Evolutionary conservation across 2,888 invertebrate species (phyloP).

Genomic region (Molorchus minor): DNA sequence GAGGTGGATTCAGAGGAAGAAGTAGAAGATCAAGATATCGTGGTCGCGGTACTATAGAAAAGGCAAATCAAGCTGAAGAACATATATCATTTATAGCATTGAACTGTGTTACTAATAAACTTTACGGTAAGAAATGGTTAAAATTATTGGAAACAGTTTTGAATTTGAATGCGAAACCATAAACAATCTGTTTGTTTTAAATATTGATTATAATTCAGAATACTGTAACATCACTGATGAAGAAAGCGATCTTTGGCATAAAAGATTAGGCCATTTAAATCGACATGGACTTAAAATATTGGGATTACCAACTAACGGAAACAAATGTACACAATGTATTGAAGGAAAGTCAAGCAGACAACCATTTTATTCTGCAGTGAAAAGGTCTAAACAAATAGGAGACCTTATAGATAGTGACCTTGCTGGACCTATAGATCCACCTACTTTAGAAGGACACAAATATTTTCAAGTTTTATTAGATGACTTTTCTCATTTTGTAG

Average conservation of each 20-base stretch:
- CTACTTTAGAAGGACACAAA: slow-evolving; percentile 30
- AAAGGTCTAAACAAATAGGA: slow-evolving; percentile 33
- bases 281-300: background rate
- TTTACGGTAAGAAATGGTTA: background rate
- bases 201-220: background rate
- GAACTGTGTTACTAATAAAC: background rate
- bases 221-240: too few species aligned
- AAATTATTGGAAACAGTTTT: background rate
- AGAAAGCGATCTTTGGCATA: background rate
- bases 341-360: slow-evolving; percentile 33
- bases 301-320: background rate
- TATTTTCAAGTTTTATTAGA: slow-evolving; percentile 37
- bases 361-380: slow-evolving; percentile 29
- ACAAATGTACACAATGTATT: slow-evolving; percentile 21
- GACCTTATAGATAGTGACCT: slow-evolving; percentile 40
- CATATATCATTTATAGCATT: background rate
- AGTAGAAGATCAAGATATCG: background rate
- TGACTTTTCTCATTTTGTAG: slow-evolving; percentile 34
- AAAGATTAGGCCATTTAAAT: slow-evolving; percentile 9
- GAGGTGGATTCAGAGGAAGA: background rate
- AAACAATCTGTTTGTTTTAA: background rate
- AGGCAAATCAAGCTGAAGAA: slow-evolving; percentile 2
- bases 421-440: slow-evolving; percentile 32
- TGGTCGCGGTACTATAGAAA: background rate
- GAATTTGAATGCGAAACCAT: background rate